These are phyloP conservation scores for Mythimna lalbum DNA, from an alignment of 2,888 invertebrate genomes.

Conservation along the genomic window DNA sequence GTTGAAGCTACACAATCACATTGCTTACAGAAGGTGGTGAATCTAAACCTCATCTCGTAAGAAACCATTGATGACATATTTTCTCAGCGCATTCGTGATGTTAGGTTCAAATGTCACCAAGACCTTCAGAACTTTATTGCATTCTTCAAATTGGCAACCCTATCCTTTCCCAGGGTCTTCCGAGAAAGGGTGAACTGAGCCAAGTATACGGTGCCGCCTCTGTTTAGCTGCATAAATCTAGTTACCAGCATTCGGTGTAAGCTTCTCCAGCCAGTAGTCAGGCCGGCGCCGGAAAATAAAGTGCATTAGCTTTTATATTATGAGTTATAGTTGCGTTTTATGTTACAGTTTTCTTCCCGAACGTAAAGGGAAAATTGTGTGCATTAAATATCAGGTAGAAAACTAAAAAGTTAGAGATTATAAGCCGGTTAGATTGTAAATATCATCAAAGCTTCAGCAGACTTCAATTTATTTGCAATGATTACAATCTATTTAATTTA, in stretches of 20 bases:
- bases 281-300: neutral
- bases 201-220: constrained; percentile 21
- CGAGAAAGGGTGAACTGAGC: constrained; percentile 3
- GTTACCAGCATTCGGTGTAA: constrained; percentile 15
- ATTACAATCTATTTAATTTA: no score
- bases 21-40: neutral
- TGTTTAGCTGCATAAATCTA: constrained; percentile 35
- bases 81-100: neutral
- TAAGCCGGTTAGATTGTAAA: neutral
- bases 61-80: neutral
- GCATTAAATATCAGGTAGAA: neutral
- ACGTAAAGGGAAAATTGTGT: neutral
- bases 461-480: no score
- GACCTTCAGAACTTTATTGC: neutral
- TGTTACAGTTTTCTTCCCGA: neutral
- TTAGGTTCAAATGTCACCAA: neutral
- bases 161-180: neutral
- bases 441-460: neutral
- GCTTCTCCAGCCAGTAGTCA: constrained; percentile 11
- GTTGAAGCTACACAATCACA: neutral
- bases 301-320: constrained; percentile 5
- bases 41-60: neutral
- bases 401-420: neutral
- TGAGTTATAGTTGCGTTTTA: constrained; percentile 16
- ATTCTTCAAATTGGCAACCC: constrained; percentile 29